phyloP scores from a whole-genome alignment of 2,888 invertebrate genomes.

The Drosophila maculinotata region DNA sequence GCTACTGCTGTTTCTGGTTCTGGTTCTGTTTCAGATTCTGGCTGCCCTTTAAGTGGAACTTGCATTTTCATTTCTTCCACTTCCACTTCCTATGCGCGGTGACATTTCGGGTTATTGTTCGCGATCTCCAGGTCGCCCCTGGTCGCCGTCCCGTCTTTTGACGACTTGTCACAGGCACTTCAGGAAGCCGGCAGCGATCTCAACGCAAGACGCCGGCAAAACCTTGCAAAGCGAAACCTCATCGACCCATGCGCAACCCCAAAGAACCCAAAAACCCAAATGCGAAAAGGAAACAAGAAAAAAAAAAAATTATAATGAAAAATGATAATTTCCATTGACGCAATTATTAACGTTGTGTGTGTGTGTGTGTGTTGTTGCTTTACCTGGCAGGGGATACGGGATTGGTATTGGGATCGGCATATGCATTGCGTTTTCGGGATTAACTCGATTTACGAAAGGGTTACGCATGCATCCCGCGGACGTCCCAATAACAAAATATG shows the following conservation, averaged over 20 bases:
- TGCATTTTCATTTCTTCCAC: slow-evolving; percentile 38
- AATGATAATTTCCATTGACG: slow-evolving; percentile 76
- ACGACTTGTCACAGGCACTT: slow-evolving; percentile 63
- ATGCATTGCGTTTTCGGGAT: slow-evolving; percentile 70
- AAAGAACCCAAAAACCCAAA: slow-evolving; percentile 35
- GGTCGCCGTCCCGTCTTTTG: slow-evolving; percentile 49
- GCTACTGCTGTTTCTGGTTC: slow-evolving; percentile 11
- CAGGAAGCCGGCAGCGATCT: slow-evolving; percentile 43
- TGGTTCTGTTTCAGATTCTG: neutral
- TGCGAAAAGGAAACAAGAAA: slow-evolving; percentile 19
- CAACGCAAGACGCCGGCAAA: slow-evolving; percentile 27
- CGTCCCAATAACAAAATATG: slow-evolving; percentile 68
- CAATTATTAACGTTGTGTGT: slow-evolving; percentile 51
- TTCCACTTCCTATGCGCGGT: slow-evolving; percentile 48
- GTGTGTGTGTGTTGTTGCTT: slow-evolving; percentile 14
- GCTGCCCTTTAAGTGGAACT: slow-evolving; percentile 34
- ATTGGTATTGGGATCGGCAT: slow-evolving; percentile 27
- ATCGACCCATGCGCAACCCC: slow-evolving; percentile 48
- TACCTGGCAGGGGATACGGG: slow-evolving; percentile 37
- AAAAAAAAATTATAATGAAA: slow-evolving; percentile 66
- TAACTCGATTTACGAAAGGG: slow-evolving; percentile 77
- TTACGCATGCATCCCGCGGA: slow-evolving; percentile 67
- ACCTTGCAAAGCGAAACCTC: slow-evolving; percentile 26
- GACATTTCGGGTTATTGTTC: slow-evolving; percentile 70
- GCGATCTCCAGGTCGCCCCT: slow-evolving; percentile 56